Evolutionary conservation across 53 echinoderm and acorn worm genomes (phyloP).

Genomic region (Mesocentrotus franciscanus): DNA sequence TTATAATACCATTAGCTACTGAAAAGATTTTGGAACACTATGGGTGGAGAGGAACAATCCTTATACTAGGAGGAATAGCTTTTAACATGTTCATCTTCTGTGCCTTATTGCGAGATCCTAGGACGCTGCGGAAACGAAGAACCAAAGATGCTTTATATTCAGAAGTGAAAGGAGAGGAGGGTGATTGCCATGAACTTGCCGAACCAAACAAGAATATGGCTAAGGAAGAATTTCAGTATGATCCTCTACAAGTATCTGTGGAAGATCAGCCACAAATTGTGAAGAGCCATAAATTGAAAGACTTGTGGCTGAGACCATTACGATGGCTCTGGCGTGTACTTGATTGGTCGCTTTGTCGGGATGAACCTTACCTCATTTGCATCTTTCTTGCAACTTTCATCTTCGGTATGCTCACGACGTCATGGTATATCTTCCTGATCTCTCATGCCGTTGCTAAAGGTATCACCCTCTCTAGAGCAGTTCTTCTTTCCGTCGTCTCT

Average conservation of each 20-base stretch:
- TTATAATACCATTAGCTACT: background rate
- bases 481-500: background rate
- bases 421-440: slow-evolving; percentile 42
- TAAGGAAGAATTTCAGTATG: background rate
- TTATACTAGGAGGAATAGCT: slow-evolving; percentile 9
- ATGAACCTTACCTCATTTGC: slow-evolving; percentile 44
- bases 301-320: background rate
- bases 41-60: slow-evolving; percentile 39
- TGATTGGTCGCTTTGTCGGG: slow-evolving; percentile 36
- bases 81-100: slow-evolving; percentile 14
- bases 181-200: background rate
- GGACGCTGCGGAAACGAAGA: background rate
- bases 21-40: slow-evolving; percentile 19
- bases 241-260: background rate
- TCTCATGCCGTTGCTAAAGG: slow-evolving; percentile 38
- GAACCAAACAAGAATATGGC: background rate
- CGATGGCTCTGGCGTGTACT: slow-evolving; percentile 7
- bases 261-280: background rate
- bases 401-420: background rate
- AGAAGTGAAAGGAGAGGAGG: background rate
- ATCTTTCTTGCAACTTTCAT: slow-evolving; percentile 4
- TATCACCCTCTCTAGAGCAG: slow-evolving; percentile 33
- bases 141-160: background rate
- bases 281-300: background rate
- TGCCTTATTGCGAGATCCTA: slow-evolving; percentile 19